Conservation (phyloP, 2,797 vertebrate species). For the Eulemur mongoz region DNA sequence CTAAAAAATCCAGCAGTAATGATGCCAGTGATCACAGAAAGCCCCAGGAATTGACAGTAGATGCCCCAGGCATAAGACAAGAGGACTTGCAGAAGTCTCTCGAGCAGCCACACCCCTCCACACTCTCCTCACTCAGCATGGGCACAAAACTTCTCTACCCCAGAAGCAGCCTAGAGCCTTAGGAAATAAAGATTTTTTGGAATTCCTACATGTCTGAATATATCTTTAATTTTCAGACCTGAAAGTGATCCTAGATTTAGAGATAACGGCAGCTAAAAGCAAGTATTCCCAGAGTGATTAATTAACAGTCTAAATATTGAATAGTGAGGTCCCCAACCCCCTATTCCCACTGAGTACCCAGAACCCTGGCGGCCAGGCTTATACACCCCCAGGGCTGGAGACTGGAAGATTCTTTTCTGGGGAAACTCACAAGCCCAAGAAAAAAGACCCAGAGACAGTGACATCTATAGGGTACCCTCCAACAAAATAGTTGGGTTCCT, state of each 20-base stretch:
- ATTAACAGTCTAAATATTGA: neutral
- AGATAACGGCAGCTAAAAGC: neutral
- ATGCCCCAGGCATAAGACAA: neutral
- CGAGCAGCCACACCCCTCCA: neutral
- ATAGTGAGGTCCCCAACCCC: neutral
- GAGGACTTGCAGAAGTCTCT: too few species aligned
- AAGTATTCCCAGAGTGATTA: neutral
- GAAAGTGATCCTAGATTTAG: neutral
- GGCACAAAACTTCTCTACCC: neutral
- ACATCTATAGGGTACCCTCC: neutral
- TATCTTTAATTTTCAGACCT: neutral
- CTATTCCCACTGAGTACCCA: neutral
- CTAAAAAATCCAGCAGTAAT: neutral
- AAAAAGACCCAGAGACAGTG: neutral
- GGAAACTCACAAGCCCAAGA: neutral
- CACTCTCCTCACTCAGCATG: too few species aligned
- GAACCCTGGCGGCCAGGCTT: neutral
- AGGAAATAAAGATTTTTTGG: neutral
- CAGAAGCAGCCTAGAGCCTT: neutral
- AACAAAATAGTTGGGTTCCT: neutral
- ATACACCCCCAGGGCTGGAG: neutral
- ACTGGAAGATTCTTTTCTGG: neutral
- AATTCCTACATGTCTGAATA: neutral
- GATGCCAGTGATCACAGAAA: neutral
- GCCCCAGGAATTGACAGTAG: neutral